Evolutionary conservation across 2,888 invertebrate genomes (phyloP), one percentile per base, ranked within the genome.

Genomic region (Latheticus oryzae): DNA sequence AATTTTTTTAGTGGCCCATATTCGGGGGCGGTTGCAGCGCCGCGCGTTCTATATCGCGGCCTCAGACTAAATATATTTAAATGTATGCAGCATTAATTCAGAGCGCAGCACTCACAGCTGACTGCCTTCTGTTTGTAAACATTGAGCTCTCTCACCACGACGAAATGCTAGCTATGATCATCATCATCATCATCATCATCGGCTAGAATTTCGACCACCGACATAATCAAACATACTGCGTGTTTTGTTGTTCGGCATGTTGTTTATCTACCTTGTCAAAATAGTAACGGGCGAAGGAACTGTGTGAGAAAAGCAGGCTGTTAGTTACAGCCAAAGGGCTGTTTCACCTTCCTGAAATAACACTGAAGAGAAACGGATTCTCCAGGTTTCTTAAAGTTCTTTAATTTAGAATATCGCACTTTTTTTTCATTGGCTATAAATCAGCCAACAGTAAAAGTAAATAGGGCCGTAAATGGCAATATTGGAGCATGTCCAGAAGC

Each of bases 81-180:
- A 79, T 79, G 76, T 79, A 79, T 79, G 78, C 78, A 73, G 75
- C 78, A 78, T 78, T 78, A 79, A 79, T 78, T 78, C 78, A 77
- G 74, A 71, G 71, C 78, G 78, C 76, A 76, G 73, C 76, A 76
- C 78, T 78, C 77, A 78, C 79, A 79, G 78, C 79, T 79, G 79
- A 79, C 78, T 79, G 77, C 73, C 71, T 74, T 74, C 77, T 79
- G 79, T 79, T 79, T 78, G 79, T 79, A 79, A 79, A 79, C 79
- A 79, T 57, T 62, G 62, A 66, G 62, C 64, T 60, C 62, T 64
- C 64, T 60, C 61, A 62, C 64, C 66, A 60, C 64, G 58, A 56
- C 61, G 42, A 58, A n/a, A 33, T 54, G 53, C 54, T 51, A 13
- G 42, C 48, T 35, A 57, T 52, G 45, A 53, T 60, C 52, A 60